Evolutionary conservation across 2,888 invertebrate genomes (phyloP).

Genomic region (Hermodice carunculata): DNA sequence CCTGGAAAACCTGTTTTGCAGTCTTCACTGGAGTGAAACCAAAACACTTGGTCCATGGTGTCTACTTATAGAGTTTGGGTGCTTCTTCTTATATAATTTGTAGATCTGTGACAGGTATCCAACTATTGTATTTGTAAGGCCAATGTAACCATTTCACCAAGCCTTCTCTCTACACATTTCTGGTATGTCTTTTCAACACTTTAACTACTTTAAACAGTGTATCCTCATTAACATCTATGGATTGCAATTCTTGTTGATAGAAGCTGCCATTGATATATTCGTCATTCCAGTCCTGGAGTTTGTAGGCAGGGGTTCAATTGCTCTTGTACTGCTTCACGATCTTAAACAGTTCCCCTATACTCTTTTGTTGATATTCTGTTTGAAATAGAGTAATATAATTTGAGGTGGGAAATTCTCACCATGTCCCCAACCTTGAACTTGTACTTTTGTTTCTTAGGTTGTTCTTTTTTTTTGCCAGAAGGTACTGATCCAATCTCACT

Average conservation of each 20-base stretch:
- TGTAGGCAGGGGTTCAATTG: not conserved
- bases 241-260: slow-evolving; percentile 8
- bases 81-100: too few relatives aligned
- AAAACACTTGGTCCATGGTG: too few relatives aligned
- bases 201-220: not conserved
- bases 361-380: slow-evolving; percentile 1
- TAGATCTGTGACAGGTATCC: too few relatives aligned
- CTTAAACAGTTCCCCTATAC: slow-evolving; percentile 1
- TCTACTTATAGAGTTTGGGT: too few relatives aligned
- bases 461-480: not conserved
- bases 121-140: slow-evolving; percentile 3
- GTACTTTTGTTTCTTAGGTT: not conserved
- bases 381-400: not conserved
- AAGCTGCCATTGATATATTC: slow-evolving; percentile 14
- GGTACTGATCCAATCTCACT: not conserved
- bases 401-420: not conserved
- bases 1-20: too few relatives aligned
- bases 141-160: not conserved
- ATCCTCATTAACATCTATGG: not conserved
- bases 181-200: not conserved
- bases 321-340: not conserved
- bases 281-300: not conserved
- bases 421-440: slow-evolving; percentile 9
- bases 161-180: not conserved
- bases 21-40: too few relatives aligned